Base-by-base conservation (phyloP, 2,888 invertebrate genomes). In the Lasioglossum leucozonium region DNA sequence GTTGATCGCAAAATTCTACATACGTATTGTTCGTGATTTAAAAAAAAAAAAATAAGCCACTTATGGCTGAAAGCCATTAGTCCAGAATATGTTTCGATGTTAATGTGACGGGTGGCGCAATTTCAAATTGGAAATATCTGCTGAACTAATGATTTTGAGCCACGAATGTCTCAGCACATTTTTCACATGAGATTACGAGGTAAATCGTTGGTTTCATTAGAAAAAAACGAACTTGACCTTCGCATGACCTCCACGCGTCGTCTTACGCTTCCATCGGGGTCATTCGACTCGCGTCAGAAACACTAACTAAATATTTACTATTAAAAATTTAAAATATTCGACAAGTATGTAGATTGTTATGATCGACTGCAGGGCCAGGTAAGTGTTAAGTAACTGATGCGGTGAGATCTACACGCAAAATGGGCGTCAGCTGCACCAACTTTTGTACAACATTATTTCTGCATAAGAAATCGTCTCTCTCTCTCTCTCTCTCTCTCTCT, bases 401-500 rank as follows among this genome's bases (percentile, higher is more conserved):
- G 8, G 34, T 75, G 62, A 71, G 37, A 42, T 71, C 77, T 55
- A 77, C 74, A 69, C n/a, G 30, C 44, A 71, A 80, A 62, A 51
- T 30, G 30, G 73, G 71, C 26, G 22, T 13, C 18, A 77, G 72
- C 71, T 42, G 72, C 67, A n/a, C 58, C 30, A 40, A 75, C 22
- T 62, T 74, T 22, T 42, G 18, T 44, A n/a, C 47, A 73, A 62
- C 16, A 42, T 22, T 51, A 30, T 18, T 30, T 30, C 72, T 34
- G 40, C 44, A 22, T 51, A 44, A 40, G 40, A 72, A 75, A 86
- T 85, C 30, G 30, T 30, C 18, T 62, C 3, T 62, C 18, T 62
- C 85, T 79, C 79, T 55, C 55, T 55, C 80, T 82, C 18, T 62
- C 85, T 79, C 79, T 55, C 55, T 55, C 80, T 30, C 18, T 62